Evolutionary conservation across 2,888 invertebrate species (phyloP).

Genomic region (Rugalucina vietnamica): DNA sequence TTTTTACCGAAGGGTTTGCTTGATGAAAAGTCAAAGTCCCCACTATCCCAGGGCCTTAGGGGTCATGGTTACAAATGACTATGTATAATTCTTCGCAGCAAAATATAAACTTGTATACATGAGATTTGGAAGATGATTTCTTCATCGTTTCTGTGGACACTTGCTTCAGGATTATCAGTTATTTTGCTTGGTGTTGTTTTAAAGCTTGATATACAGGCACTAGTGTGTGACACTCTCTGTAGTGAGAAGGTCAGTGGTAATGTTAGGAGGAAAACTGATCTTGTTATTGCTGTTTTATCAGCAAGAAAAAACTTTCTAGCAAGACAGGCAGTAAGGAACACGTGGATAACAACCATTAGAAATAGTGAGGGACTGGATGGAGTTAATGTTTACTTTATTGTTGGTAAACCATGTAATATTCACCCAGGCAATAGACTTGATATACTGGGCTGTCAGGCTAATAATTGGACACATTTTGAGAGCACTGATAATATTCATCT

Average conservation of each 20-base stretch:
- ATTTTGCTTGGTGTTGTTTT: not conserved
- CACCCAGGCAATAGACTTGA: conserved; percentile 33
- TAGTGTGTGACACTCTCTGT: not conserved
- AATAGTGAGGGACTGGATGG: not conserved
- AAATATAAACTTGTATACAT: too few species aligned
- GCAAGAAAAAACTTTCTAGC: conserved; percentile 49
- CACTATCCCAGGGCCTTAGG: too few species aligned
- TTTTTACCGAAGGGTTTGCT: too few species aligned
- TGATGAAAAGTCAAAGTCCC: too few species aligned
- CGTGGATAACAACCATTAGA: conserved; percentile 33
- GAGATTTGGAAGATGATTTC: too few species aligned
- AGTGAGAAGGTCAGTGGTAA: not conserved
- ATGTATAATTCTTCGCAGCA: too few species aligned
- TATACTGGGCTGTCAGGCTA: not conserved
- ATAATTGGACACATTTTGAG: not conserved
- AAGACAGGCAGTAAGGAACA: conserved; percentile 40
- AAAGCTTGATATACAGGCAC: not conserved
- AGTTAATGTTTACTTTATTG: conserved; percentile 36
- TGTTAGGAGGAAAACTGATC: not conserved
- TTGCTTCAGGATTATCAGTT: too few species aligned
- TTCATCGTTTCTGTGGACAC: too few species aligned
- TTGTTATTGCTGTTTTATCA: conserved; percentile 45
- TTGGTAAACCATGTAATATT: conserved; percentile 50
- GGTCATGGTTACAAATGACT: too few species aligned
- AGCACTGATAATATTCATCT: not conserved